Evolutionary conservation across 2,113 vertebrate species (phyloP), one percentile per base, ranked within the genome.

Genomic region (Rhizomys pruinosus): DNA sequence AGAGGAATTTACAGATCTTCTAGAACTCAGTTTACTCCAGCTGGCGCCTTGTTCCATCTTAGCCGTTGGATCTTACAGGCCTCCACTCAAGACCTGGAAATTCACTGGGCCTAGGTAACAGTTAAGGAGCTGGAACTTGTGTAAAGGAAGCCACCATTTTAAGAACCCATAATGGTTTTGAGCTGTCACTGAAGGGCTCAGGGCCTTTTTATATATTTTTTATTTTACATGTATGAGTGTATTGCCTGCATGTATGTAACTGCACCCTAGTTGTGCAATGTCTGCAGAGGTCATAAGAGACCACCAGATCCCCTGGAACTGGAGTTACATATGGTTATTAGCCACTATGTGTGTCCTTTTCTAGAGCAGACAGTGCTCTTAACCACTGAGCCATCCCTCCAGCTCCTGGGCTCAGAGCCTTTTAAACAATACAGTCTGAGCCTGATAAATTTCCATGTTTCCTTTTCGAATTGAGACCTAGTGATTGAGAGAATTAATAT

Each of bases 391-490:
- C 47, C 47, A 52, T 52, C 47, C 11, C 47, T 52, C 47, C 47
- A 52, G 47, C 47, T 11, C 47, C 47, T 52, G 47, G 5, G 20
- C 37, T 86, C 20, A 4, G 55, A 82, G 63, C 52, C 82, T 77
- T 85, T 71, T 19, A 84, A 47, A 93, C 47, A 85, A 74, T 64
- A 82, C 47, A 39, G n/a, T 80, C 71, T 3, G 79, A 92, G 87
- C 37, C 32, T 59, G 71, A 92, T 86, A 39, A 69, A 64, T 92
- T 76, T 92, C 52, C 34, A 79, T 90, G 87, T 91, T 73, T 79
- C 44, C 27, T 34, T 47, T 64, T 80, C 10, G 20, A 64, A 59
- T 32, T 55, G 74, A 92, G 89, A 64, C 4, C 5, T 11, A 3
- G 0, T 88, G 82, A 57, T 85, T 84, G 81, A 55, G 77, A 68